These are phyloP conservation scores for Phocides pigmalion DNA, from an alignment of 1,140 invertebrate species.

Conservation along the genomic window DNA sequence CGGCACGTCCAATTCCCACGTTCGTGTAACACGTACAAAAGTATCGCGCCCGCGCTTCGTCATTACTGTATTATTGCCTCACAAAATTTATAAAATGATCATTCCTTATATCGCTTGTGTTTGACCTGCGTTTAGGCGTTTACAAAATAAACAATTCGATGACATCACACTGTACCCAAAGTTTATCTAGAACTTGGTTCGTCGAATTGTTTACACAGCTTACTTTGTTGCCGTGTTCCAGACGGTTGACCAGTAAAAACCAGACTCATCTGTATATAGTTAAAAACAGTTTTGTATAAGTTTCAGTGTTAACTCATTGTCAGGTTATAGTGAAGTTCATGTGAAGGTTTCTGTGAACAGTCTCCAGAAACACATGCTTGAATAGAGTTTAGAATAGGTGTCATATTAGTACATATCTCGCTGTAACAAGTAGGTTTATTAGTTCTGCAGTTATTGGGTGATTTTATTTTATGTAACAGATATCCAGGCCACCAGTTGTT, in stretches of 20 bases:
- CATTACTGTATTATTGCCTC: too few relatives aligned
- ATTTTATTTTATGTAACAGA: too few relatives aligned
- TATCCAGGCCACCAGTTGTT: too few relatives aligned
- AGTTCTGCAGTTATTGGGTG: too few relatives aligned
- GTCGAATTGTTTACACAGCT: background rate
- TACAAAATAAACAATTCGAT: background rate
- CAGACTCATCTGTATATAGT: background rate
- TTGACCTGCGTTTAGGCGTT: background rate
- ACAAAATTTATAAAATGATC: too few relatives aligned
- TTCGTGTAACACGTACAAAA: too few relatives aligned
- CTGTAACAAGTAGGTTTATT: too few relatives aligned
- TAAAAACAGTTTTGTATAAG: background rate
- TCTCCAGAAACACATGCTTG: background rate
- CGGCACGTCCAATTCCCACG: too few relatives aligned
- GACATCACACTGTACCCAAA: background rate
- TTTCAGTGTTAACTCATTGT: background rate
- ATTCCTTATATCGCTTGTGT: background rate
- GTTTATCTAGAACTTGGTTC: background rate
- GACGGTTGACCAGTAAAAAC: background rate
- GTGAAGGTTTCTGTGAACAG: background rate
- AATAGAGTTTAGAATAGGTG: background rate
- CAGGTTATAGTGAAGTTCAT: slow-evolving; percentile 2
- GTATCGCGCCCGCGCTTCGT: too few relatives aligned
- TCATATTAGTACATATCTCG: too few relatives aligned
- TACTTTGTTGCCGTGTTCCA: background rate